Base-by-base conservation (phyloP, 2,797 vertebrate genomes). In the Lithobates sylvaticus region DNA sequence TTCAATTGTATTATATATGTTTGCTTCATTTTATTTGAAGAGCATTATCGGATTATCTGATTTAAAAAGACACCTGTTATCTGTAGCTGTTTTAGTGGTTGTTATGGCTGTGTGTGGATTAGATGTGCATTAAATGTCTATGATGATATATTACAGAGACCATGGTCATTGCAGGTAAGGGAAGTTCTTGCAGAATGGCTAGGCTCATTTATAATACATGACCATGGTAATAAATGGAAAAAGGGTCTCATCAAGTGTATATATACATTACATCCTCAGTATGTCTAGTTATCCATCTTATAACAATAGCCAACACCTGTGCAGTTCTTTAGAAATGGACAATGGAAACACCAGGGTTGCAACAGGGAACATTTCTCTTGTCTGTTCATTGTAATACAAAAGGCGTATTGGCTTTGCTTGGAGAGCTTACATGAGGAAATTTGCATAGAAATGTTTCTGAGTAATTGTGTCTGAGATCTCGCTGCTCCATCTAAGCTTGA, bases 401-500 rank as follows among this genome's bases (percentile, higher is more conserved):
- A 58, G 78, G n/a, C 36, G 32, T 34, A n/a, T 65, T 34, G 78
- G 18, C 65, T 78, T 39, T 23, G 78, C 39, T n/a, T 54, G 12
- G 27, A 36, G 78, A 73, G 36, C 36, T 73, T 58, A 81, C 47
- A 71, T 71, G 78, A 72, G 32, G 68, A 70, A 69, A 70, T 80
- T 50, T 81, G 78, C 79, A 72, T 50, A 71, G 58, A 71, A 29
- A 73, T 10, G 70, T 81, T 36, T 47, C 36, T 73, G 71, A 73
- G 36, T 42, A 44, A 73, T 81, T 61, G 79, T 83, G 81, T 83
- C 81, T 83, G 64, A 50, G 39, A 83, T 76, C 64, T 83, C 71
- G 1, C 69, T 65, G 42, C 78, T 69, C 10, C 42, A 69, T 47
- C n/a, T 54, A 34, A 36, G 23, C 15, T 6, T 73, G 42, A 71